Percentiles rank a stretch among this genome's conserved stretches.
These are phyloP conservation scores for Mimachlamys varia DNA, from an alignment of 2,888 invertebrate genomes.

Conservation along the genomic window DNA sequence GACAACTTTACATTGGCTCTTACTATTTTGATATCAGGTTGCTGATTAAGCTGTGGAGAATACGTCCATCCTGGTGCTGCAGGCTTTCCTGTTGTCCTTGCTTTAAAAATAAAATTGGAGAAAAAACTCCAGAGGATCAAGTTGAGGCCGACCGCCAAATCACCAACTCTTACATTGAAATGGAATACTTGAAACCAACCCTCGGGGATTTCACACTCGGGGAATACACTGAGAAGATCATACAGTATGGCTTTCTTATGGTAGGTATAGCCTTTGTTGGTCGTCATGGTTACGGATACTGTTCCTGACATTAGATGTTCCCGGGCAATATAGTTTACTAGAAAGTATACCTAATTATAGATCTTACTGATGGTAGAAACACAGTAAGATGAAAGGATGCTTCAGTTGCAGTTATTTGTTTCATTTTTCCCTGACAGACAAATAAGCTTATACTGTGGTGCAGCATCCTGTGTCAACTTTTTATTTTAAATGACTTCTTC, in stretches of 20 bases:
- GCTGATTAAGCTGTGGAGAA: constrained; percentile 53
- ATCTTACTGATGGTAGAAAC: too few relatives aligned
- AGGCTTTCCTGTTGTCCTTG: constrained; percentile 42
- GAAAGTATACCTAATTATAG: too few relatives aligned
- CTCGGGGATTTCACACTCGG: constrained; percentile 81
- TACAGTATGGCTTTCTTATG: constrained; percentile 82
- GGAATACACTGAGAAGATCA: constrained; percentile 82
- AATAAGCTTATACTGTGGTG: too few relatives aligned
- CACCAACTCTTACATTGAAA: constrained; percentile 68
- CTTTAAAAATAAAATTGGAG: constrained; percentile 55
- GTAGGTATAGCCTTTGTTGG: constrained; percentile 63
- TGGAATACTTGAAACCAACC: constrained; percentile 80
- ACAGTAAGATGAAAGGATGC: too few relatives aligned
- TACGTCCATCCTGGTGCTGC: constrained; percentile 59
- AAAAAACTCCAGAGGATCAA: constrained; percentile 50
- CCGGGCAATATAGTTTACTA: too few relatives aligned
- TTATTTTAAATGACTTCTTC: too few relatives aligned
- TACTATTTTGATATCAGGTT: constrained; percentile 56
- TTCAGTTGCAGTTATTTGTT: too few relatives aligned
- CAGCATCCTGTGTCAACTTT: too few relatives aligned
- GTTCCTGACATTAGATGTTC: neutral
- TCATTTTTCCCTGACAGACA: too few relatives aligned
- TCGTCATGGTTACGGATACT: neutral
- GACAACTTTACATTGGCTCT: neutral
- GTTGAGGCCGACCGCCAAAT: constrained; percentile 48